Conservation (phyloP, 2,888 invertebrate genomes). For the Pseudoips prasinana region DNA sequence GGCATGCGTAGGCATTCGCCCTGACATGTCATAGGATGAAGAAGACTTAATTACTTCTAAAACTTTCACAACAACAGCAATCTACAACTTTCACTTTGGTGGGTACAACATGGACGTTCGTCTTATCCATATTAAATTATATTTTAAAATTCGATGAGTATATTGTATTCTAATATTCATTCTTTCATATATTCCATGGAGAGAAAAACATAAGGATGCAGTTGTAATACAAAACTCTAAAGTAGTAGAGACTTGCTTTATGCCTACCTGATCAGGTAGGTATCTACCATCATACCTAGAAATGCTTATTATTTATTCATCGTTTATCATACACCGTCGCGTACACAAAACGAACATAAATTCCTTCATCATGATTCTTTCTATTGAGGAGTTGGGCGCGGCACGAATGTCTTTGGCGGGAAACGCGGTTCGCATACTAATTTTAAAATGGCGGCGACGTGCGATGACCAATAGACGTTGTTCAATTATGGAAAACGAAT, state of each 20-base stretch:
- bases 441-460: conserved; percentile 51
- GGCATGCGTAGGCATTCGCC: too few species aligned
- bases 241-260: conserved; percentile 14
- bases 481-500: conserved; percentile 52
- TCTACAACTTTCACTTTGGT: too few species aligned
- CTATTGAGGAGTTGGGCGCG: conserved; percentile 71
- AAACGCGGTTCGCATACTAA: conserved; percentile 65
- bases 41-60: too few species aligned
- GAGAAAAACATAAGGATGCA: too few species aligned
- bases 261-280: conserved; percentile 29
- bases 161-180: too few species aligned
- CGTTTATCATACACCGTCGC: conserved; percentile 54
- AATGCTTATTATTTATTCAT: conserved; percentile 62
- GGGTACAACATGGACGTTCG: too few species aligned
- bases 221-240: too few species aligned
- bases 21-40: too few species aligned
- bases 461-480: conserved; percentile 46
- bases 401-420: conserved; percentile 72
- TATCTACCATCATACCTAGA: conserved; percentile 41
- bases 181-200: too few species aligned
- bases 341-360: conserved; percentile 59
- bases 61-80: too few species aligned
- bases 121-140: too few species aligned
- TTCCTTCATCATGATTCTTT: conserved; percentile 77
- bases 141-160: too few species aligned